These are phyloP conservation scores for Bursaphelenchus mucronatus DNA, from an alignment of 1,140 invertebrate species.

Conservation along the genomic window DNA sequence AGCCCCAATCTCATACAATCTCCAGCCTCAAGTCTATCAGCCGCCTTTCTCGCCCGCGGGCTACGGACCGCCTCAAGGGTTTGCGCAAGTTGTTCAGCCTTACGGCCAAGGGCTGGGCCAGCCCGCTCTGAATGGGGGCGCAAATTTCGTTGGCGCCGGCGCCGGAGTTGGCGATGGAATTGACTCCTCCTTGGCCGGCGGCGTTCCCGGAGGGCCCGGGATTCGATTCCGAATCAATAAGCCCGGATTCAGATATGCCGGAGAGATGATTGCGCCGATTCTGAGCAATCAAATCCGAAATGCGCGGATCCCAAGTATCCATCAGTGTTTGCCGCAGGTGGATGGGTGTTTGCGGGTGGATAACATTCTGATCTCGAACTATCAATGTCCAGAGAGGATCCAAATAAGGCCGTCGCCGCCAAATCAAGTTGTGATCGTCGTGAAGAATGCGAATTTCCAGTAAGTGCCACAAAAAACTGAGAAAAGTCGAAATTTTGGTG, in stretches of 20 bases:
- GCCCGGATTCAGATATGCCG: conserved; percentile 42
- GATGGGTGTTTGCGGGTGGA: conserved; percentile 44
- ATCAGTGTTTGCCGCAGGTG: conserved; percentile 44
- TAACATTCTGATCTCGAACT: conserved; percentile 44
- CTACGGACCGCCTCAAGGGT: no score
- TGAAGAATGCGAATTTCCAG: conserved; percentile 44
- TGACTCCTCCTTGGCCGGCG: conserved; percentile 36
- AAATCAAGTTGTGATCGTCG: conserved; percentile 41
- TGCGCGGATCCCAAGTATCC: conserved; percentile 41
- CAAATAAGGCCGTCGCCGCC: conserved; percentile 42
- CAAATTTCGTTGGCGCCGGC: neutral
- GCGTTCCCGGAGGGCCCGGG: conserved; percentile 41
- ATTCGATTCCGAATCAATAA: conserved; percentile 39
- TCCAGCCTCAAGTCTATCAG: no score
- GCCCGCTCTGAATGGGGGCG: no score
- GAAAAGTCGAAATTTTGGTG: no score
- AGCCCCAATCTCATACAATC: no score
- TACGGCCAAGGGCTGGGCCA: no score
- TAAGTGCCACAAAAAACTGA: neutral
- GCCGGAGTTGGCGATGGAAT: conserved; percentile 18
- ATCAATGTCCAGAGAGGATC: conserved; percentile 42
- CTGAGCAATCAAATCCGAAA: conserved; percentile 43
- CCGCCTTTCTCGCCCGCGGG: no score
- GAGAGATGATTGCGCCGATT: conserved; percentile 27
- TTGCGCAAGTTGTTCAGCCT: no score